A percentile compares a stretch with the other conserved stretches of the same genome.
These are phyloP conservation scores for Andrena dorsata DNA, from an alignment of 2,888 invertebrate genomes.

Conservation along the genomic window DNA sequence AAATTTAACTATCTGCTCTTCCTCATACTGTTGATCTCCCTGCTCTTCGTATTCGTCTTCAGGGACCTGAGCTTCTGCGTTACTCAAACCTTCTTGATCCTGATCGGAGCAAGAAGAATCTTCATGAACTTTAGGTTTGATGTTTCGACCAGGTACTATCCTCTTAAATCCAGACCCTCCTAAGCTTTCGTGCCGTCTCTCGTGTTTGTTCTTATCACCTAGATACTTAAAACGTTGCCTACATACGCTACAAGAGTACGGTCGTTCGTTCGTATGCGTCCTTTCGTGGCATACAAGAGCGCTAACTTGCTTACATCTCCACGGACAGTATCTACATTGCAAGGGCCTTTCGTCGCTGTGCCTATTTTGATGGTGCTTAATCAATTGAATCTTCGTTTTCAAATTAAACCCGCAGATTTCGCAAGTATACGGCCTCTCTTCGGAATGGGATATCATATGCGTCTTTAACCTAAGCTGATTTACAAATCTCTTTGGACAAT, in stretches of 20 bases:
- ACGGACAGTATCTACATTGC: slow-evolving; percentile 81
- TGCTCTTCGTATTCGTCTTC: slow-evolving; percentile 69
- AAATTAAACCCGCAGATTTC: slow-evolving; percentile 83
- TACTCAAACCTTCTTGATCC: slow-evolving; percentile 64
- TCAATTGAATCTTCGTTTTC: slow-evolving; percentile 83
- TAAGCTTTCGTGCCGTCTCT: slow-evolving; percentile 82
- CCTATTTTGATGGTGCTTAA: slow-evolving; percentile 83
- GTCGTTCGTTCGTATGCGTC: slow-evolving; percentile 83
- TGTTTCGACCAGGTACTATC: slow-evolving; percentile 80
- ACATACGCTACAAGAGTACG: slow-evolving; percentile 83
- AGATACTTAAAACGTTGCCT: slow-evolving; percentile 83
- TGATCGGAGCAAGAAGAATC: slow-evolving; percentile 78
- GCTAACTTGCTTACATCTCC: slow-evolving; percentile 84
- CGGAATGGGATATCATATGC: slow-evolving; percentile 84
- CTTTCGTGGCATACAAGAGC: slow-evolving; percentile 84
- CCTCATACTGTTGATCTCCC: slow-evolving; percentile 58
- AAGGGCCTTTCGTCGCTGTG: slow-evolving; percentile 83
- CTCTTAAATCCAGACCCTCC: slow-evolving; percentile 84
- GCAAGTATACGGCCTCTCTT: slow-evolving; percentile 82
- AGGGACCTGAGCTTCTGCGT: slow-evolving; percentile 51
- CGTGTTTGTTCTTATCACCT: slow-evolving; percentile 84
- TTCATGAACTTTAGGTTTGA: slow-evolving; percentile 69
- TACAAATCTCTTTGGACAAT: slow-evolving; percentile 83
- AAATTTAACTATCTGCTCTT: slow-evolving; percentile 68
- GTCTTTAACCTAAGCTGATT: slow-evolving; percentile 83